Evolutionary conservation across 2,888 invertebrate genomes (phyloP).

Genomic region (Opisthograptis luteolata): DNA sequence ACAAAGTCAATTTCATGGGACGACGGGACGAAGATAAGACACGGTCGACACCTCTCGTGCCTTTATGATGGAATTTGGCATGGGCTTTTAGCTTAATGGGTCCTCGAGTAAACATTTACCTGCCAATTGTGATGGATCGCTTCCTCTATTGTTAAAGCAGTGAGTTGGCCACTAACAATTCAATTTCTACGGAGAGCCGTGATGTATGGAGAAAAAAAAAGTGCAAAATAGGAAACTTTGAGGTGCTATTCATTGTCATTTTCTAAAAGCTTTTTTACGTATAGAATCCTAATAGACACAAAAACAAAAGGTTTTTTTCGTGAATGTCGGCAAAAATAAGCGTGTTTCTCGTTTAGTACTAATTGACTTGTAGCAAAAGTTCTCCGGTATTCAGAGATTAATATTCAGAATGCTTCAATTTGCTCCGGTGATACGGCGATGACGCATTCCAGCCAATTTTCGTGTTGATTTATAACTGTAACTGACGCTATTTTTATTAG

Average conservation of each 20-base stretch:
- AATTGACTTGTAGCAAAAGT: background rate
- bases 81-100: conserved; percentile 77
- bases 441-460: conserved; percentile 17
- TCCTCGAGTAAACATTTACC: conserved; percentile 77
- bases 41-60: conserved; percentile 55
- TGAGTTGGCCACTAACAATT: conserved; percentile 62
- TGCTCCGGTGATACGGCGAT: conserved; percentile 17
- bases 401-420: conserved; percentile 25
- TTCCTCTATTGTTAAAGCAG: conserved; percentile 51
- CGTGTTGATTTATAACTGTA: conserved; percentile 29
- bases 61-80: conserved; percentile 71
- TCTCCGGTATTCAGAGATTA: conserved; percentile 14
- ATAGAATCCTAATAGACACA: background rate
- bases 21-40: conserved; percentile 61
- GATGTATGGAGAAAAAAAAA: conserved; percentile 38
- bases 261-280: background rate
- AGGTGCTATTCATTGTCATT: conserved; percentile 10
- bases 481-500: conserved; percentile 46
- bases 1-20: conserved; percentile 82
- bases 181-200: conserved; percentile 63
- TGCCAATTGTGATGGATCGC: conserved; percentile 77
- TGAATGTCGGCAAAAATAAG: no score
- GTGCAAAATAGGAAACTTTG: conserved; percentile 30
- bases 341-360: no score
- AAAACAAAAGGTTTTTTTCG: no score